Conservation (phyloP, 2,888 invertebrate species). For the Hemithea aestivaria region DNA sequence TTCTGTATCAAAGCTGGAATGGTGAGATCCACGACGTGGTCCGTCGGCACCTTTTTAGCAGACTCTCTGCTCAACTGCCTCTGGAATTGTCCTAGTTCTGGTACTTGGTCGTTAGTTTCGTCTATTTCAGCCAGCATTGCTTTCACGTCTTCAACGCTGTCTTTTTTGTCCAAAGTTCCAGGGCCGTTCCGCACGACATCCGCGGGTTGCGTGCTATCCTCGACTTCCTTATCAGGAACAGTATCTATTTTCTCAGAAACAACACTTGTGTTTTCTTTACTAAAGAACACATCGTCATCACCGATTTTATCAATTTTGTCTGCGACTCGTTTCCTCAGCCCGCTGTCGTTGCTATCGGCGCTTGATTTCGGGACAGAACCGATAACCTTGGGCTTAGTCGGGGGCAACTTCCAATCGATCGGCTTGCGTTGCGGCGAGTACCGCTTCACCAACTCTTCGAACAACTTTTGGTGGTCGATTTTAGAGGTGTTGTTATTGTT, state of each 20-base stretch:
- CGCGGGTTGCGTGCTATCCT: slow-evolving; percentile 31
- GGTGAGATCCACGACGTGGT: slow-evolving; percentile 52
- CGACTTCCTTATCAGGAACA: slow-evolving; percentile 24
- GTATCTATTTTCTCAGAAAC: slow-evolving; percentile 23
- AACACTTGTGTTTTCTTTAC: slow-evolving; percentile 33
- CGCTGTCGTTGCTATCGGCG: slow-evolving; percentile 49
- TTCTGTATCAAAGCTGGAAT: slow-evolving; percentile 67
- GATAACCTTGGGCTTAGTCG: slow-evolving; percentile 66
- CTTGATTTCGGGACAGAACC: slow-evolving; percentile 66
- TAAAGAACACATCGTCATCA: slow-evolving; percentile 62
- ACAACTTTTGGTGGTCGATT: slow-evolving; percentile 65
- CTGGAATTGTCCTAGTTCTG: slow-evolving; percentile 55
- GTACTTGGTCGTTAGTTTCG: slow-evolving; percentile 62
- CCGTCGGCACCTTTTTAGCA: slow-evolving; percentile 38
- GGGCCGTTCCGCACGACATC: slow-evolving; percentile 49
- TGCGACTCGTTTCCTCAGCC: slow-evolving; percentile 38
- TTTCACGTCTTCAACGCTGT: slow-evolving; percentile 44
- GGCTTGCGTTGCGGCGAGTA: slow-evolving; percentile 72
- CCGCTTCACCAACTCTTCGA: slow-evolving; percentile 66
- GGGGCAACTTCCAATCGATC: slow-evolving; percentile 67
- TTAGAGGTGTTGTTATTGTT: slow-evolving; percentile 46
- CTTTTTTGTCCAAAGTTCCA: slow-evolving; percentile 31
- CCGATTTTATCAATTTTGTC: slow-evolving; percentile 34
- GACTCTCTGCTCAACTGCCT: slow-evolving; percentile 55
- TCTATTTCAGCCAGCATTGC: slow-evolving; percentile 56